phyloP scores from a whole-genome alignment of 2,113 vertebrate genomes.

The Eupsittula cactorum region DNA sequence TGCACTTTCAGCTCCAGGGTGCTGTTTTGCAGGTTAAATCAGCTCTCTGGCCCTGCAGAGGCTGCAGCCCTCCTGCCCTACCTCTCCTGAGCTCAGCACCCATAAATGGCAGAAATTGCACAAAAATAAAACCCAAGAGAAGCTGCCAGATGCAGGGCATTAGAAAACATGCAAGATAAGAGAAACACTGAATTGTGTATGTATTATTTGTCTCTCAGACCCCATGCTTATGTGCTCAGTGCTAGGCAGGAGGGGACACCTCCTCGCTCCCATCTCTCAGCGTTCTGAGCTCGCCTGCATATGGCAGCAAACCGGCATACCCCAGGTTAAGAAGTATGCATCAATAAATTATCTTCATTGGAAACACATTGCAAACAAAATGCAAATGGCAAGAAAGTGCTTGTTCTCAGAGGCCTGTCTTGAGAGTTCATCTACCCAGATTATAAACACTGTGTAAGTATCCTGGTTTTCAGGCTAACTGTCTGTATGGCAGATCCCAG shows the following conservation, averaged over 20 bases:
- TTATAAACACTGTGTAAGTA: slow-evolving; percentile 53
- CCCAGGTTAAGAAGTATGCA: background rate
- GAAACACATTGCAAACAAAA: slow-evolving; percentile 57
- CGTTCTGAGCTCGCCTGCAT: background rate
- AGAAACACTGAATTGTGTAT: background rate
- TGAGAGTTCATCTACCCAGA: slow-evolving; percentile 40
- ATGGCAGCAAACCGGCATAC: background rate
- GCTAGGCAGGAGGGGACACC: background rate
- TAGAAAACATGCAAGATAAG: background rate
- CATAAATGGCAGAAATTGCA: background rate
- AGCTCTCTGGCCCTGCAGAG: background rate
- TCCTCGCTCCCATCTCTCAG: background rate
- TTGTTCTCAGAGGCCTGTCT: slow-evolving; percentile 31
- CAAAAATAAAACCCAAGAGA: background rate
- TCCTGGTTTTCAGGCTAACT: slow-evolving; percentile 40
- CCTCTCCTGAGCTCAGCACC: background rate
- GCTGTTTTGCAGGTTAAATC: background rate
- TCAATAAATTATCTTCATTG: slow-evolving; percentile 55
- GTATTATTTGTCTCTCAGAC: background rate
- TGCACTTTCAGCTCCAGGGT: background rate
- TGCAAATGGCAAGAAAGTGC: slow-evolving; percentile 18
- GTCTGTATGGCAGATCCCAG: slow-evolving; percentile 66
- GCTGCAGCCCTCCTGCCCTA: background rate
- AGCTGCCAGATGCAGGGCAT: background rate
- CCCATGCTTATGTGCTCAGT: rapidly evolving